Base-by-base conservation (phyloP, 2,888 invertebrate species). In the Dryomyza anilis region DNA sequence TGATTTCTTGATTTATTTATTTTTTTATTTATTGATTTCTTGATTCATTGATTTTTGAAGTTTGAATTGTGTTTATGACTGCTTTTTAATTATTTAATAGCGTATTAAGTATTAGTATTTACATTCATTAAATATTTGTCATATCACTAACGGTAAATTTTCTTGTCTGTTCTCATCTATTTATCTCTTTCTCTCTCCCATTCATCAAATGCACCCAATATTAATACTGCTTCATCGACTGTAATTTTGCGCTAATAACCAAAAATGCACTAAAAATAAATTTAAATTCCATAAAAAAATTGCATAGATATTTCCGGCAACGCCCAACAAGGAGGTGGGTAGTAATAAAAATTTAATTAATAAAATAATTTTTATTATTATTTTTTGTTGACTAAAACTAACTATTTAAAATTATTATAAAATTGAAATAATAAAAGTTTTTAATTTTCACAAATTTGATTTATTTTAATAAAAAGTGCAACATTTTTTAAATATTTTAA, bases 271-370 rank as follows among this genome's bases (percentile, higher is more conserved):
- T 62, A 43, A 43, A 19, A 29, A 52, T 39, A 29, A 12, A 43
- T 1, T 27, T 27, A 52, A 39, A 27, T 23, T 21, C 56, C 23
- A 23, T 30, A 63, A 64, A 16, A 62, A 65, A 73, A 72, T n/a
- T 68, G 53, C 69, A 67, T 77, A 84, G 83, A 84, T 84, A 72
- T 82, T 84, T 72, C 82, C 84, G 74, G 84, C 82, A 66, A 84
- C 83, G 74, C 82, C 84, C 58, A 83, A 80, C 73, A 83, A 79
- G 73, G 83, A 84, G 81, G 81, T 83, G 75, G 77, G 80, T 82
- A 78, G 71, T n/a, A n/a, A n/a, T n/a, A n/a, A n/a, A 63, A 56
- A 58, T 19, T 25, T 14, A 53, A 56, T 43, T 53, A 27, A 27
- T 21, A 45, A 45, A 45, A 30, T 16, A 16, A 2, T 4, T 33